Evolutionary conservation across 2,797 vertebrate species (phyloP).

Genomic region (Sebastes nivosus): DNA sequence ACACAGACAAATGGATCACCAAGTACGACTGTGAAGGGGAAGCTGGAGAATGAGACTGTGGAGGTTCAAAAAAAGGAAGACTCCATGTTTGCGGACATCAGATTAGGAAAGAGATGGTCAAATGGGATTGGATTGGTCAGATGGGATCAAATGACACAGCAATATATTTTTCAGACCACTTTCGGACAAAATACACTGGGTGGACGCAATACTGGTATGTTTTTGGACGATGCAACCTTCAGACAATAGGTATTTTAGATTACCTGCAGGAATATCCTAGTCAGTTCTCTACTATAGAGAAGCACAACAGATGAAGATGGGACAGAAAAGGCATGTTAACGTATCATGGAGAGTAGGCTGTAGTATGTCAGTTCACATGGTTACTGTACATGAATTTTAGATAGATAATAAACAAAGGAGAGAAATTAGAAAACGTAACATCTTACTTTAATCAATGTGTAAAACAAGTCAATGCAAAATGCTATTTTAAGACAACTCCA

Average conservation of each 20-base stretch:
- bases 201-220: constrained; percentile 88
- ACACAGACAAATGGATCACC: constrained; percentile 93
- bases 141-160: constrained; percentile 75
- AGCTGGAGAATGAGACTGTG: constrained; percentile 85
- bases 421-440: constrained; percentile 17
- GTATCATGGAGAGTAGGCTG: constrained; percentile 68
- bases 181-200: constrained; percentile 86
- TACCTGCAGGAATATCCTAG: constrained; percentile 98
- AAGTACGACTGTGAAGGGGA: constrained; percentile 84
- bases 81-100: constrained; percentile 73
- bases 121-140: constrained; percentile 81
- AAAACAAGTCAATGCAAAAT: constrained; percentile 22
- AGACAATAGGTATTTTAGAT: constrained; percentile 84
- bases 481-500: background rate
- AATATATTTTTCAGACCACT: constrained; percentile 71
- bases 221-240: constrained; percentile 89
- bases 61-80: constrained; percentile 68
- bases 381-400: constrained; percentile 43
- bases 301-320: constrained; percentile 94
- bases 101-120: constrained; percentile 82
- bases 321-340: constrained; percentile 96
- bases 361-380: constrained; percentile 62
- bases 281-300: constrained; percentile 99
- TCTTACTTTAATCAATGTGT: background rate
- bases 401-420: constrained; percentile 30